phyloP scores from a whole-genome alignment of 2,888 invertebrate genomes.

The Euplagia quadripunctaria region DNA sequence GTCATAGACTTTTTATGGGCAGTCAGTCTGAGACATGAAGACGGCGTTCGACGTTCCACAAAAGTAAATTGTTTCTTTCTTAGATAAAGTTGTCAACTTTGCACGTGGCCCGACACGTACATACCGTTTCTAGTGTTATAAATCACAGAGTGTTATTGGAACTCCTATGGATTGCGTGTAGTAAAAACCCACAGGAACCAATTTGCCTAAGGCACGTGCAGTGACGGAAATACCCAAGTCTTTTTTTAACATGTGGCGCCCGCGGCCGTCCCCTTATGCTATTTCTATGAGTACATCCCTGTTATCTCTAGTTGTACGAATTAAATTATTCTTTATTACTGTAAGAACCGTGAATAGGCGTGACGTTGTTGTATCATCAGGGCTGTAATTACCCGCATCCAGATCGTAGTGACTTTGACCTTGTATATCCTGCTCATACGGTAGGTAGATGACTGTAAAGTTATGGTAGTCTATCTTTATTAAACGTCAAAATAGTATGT shows the following conservation, averaged over 20 bases:
- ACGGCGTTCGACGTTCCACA: not conserved
- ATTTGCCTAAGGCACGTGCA: not conserved
- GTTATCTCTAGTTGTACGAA: not conserved
- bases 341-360: constrained; percentile 1
- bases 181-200: not conserved
- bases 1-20: not conserved
- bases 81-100: not conserved
- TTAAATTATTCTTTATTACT: not conserved
- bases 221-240: not conserved
- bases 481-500: not conserved
- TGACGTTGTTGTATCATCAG: not conserved
- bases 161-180: not conserved
- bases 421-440: not conserved
- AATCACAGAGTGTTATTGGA: not conserved
- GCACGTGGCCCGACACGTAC: not conserved
- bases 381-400: not conserved
- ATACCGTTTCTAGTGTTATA: not conserved
- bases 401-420: not conserved
- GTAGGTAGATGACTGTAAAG: not conserved
- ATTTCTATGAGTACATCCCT: not conserved
- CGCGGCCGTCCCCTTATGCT: not conserved
- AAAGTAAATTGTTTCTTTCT: not conserved
- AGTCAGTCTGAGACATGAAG: not conserved
- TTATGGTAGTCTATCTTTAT: not conserved
- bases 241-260: not conserved